Percentiles rank a stretch among this genome's conserved stretches.
Conservation (phyloP, 1,140 invertebrate species). For the Cryptotermes secundus region DNA sequence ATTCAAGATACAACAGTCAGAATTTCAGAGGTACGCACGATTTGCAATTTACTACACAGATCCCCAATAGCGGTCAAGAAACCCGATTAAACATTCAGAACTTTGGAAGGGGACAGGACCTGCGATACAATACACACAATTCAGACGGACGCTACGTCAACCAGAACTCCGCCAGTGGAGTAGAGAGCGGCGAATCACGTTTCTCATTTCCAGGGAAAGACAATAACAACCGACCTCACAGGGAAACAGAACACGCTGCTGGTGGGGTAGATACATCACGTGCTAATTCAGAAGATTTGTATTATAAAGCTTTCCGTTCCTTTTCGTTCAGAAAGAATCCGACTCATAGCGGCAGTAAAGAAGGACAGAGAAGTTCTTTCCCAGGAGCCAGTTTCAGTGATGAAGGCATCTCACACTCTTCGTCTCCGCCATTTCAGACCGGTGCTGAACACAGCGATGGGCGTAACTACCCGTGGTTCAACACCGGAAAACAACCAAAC, state of each 20-base stretch:
- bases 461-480: background rate
- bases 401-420: no score
- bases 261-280: background rate
- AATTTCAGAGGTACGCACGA: background rate
- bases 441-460: background rate
- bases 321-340: conserved; percentile 21
- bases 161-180: background rate
- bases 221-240: background rate
- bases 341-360: background rate
- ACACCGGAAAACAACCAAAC: background rate
- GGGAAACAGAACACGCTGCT: background rate
- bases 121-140: background rate
- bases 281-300: conserved; percentile 4
- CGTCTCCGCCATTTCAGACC: background rate
- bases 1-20: background rate
- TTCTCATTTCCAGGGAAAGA: background rate
- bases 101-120: background rate
- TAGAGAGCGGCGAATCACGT: background rate
- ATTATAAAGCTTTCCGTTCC: conserved; percentile 22
- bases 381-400: no score
- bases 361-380: background rate
- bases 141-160: background rate
- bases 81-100: background rate
- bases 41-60: background rate
- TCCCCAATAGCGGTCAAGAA: background rate